Conservation (phyloP, 2,797 vertebrate genomes). For the Bryconaethiops microstoma region DNA sequence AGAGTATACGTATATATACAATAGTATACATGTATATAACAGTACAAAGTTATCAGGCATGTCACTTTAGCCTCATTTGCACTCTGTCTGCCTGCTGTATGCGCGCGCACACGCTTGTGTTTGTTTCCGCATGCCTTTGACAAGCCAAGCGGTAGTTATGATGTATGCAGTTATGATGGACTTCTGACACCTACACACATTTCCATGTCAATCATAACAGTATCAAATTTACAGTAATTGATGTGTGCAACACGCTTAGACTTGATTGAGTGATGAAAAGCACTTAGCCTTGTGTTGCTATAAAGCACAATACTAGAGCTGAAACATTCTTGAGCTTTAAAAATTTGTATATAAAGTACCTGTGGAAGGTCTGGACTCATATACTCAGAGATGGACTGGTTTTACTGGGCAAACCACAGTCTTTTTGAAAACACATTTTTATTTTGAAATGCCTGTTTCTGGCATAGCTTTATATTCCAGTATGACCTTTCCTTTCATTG, state of each 20-base stretch:
- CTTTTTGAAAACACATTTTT: too few relatives aligned
- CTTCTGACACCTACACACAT: conserved; percentile 27
- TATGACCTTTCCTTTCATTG: too few relatives aligned
- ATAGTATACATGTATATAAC: too few relatives aligned
- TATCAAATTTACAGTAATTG: not conserved
- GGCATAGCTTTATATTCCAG: too few relatives aligned
- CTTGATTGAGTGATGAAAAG: not conserved
- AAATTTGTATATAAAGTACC: not conserved
- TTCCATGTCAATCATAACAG: conserved; percentile 6
- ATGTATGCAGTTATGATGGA: conserved; percentile 10
- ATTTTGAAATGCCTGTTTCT: too few relatives aligned
- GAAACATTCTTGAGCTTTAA: not conserved
- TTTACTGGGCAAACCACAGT: too few relatives aligned
- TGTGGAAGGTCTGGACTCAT: too few relatives aligned
- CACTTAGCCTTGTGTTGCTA: not conserved
- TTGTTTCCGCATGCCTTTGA: conserved; percentile 29
- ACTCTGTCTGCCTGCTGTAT: conserved; percentile 11
- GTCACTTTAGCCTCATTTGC: not conserved
- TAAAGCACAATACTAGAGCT: not conserved
- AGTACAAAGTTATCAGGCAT: too few relatives aligned
- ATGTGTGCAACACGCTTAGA: not conserved
- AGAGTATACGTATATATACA: too few relatives aligned
- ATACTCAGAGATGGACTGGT: not conserved
- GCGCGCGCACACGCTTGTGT: not conserved
- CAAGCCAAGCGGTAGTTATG: not conserved